Base-by-base conservation (phyloP, 2,797 vertebrate species). In the Enteromius fasciolatus region DNA sequence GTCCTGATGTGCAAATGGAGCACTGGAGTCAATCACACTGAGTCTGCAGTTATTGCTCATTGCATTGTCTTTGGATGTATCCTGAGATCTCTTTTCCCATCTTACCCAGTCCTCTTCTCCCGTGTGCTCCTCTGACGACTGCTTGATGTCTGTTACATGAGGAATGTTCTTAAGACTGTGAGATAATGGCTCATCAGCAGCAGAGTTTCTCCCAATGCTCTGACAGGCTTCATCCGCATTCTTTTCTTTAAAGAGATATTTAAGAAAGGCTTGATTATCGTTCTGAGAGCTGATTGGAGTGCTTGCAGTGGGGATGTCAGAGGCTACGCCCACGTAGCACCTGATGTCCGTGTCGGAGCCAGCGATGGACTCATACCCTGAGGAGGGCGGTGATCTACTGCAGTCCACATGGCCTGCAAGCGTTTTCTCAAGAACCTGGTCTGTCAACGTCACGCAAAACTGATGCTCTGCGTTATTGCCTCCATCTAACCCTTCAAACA, bases 81-180 rank as follows among this genome's bases (percentile, higher is more conserved):
- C 89, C 90, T 94, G 90, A 84, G 90, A 87, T 81, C 90, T 89
- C 88, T 89, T 91, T 85, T 92, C 90, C 87, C 91, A 90, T 88
- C 92, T 48, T 5, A 76, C 5, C 59, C 59, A 63, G 5, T 63
- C 14, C 14, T 14, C 89, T 84, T 46, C 36, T 39, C 57, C 59
- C 44, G n/a, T 54, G 73, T 70, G 87, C 77, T 33, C 61, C 33
- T 86, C 64, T 81, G 85, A 78, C 50, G 87, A 80, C 86, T 87
- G 81, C 85, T 88, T 86, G 88, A 87, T 88, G 46, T 87, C 81
- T 78, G 88, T 84, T 28, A 63, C 66, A 64, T 76, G 66, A 63
- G 78, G 57, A 72, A 75, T 61, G 66, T 82, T 83, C 48, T 76
- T 86, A 86, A 83, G 85, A 87, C 84, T 83, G 86, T 87, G 52